Base-by-base conservation (phyloP, 1,140 invertebrate genomes). In the Myzus persicae region DNA sequence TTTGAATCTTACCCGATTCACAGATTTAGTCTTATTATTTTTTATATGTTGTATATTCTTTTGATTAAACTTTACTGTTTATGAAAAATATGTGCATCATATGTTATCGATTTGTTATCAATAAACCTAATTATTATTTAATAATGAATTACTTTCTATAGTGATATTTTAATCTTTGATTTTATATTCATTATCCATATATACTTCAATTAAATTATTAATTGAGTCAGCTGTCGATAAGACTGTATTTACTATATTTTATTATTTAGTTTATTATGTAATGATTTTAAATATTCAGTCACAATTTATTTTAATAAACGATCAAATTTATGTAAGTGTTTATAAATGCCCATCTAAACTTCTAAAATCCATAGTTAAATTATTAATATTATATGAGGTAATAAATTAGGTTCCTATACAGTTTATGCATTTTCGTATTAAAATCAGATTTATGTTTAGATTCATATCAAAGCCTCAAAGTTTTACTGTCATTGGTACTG, bases 161-260 rank as follows among this genome's bases (percentile, higher is more conserved):
- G 24, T 40, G 4, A 42, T 85, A 42, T 11, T 85, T 26, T 44
- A 26, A 85, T 85, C 38, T 85, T 42, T 4, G 5, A 85, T 44
- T 85, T 85, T 42, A 42, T 42, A 85, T 42, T 40, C 38, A 85
- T 42, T 42, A 85, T 42, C 22, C 40, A 42, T 42, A 6, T 42
- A 9, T 85, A 44, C 82, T 31, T 9, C 82, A 76, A 76, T 76
- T 67, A 81, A 81, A 82, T 82, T 84, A 84, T 84, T 26, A 84
- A 84, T 42, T 42, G 24, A 42, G 3, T 84, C 81, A 84, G 82
- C 22, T 84, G 82, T 84, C 42, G 40, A 24, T 82, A 22, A 40
- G 36, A 40, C 22, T 36, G 20, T 36, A 82, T 84, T 40, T 40
- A 40, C 38, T 84, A 84, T n/a, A n/a, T n/a, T 40, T 40, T 84